Percentiles rank a stretch among this genome's conserved stretches.
Conservation (phyloP, 2,888 invertebrate genomes). For the Celastrina argiolus region DNA sequence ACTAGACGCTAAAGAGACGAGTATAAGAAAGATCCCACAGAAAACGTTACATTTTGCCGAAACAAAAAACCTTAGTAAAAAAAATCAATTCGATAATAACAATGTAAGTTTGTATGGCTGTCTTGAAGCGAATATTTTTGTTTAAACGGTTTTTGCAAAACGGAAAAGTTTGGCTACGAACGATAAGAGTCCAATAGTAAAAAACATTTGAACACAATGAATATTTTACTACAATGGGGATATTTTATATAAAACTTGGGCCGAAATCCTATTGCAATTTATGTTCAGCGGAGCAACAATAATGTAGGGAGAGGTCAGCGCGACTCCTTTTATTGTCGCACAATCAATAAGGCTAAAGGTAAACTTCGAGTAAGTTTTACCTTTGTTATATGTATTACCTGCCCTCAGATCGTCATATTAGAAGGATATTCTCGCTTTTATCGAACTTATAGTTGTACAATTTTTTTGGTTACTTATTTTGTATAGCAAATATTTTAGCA, state of each 20-base stretch:
- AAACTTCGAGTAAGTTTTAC: slow-evolving; percentile 21
- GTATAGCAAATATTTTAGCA: too few relatives aligned
- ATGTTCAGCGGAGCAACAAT: slow-evolving; percentile 72
- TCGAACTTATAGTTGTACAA: background rate
- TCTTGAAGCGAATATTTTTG: background rate
- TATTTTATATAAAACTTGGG: slow-evolving; percentile 55
- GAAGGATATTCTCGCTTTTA: background rate
- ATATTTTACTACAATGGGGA: slow-evolving; percentile 18
- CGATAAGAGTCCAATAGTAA: background rate
- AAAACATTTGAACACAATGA: slow-evolving; percentile 17
- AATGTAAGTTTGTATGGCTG: too few relatives aligned
- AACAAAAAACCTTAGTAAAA: too few relatives aligned
- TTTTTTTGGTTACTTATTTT: too few relatives aligned
- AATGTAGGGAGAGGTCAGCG: slow-evolving; percentile 67
- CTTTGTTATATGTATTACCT: slow-evolving; percentile 17
- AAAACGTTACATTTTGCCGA: too few relatives aligned
- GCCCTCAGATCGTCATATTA: background rate
- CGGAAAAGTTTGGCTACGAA: background rate
- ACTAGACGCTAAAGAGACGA: too few relatives aligned
- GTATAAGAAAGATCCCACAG: too few relatives aligned
- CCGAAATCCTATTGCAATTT: slow-evolving; percentile 75
- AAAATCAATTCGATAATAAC: too few relatives aligned
- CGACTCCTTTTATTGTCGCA: slow-evolving; percentile 70
- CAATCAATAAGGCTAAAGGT: slow-evolving; percentile 64
- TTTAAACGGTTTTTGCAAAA: background rate